Base-by-base conservation (phyloP, 2,888 invertebrate genomes). In the Drosophila subsilvestris region DNA sequence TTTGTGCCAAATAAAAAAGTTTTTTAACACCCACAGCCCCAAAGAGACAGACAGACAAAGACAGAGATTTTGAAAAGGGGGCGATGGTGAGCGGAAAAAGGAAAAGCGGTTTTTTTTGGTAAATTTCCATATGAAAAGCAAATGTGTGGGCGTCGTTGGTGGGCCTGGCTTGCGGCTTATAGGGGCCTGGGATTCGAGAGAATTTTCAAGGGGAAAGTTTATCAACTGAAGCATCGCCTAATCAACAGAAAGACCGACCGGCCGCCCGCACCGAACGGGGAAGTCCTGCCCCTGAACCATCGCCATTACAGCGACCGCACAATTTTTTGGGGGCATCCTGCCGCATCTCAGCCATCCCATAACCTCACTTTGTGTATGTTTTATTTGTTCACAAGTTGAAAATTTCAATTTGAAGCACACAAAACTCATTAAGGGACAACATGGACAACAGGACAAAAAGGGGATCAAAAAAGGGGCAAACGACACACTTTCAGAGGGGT, bases 211-310 rank as follows among this genome's bases (percentile, higher is more conserved):
- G 51, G 51, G 67, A 56, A 82, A 82, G 85, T 85, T 85, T 83
- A 85, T 83, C 83, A 80, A 80, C 73, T 80, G 76, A 82, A 83
- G 82, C 83, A 83, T 77, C 78, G 86, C 78, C 86, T 83, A 86
- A 83, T 83, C 83, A 86, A 83, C 86, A 83, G 69, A 80, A 78
- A 72, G 37, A 14, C 12, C 63, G n/a, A n/a, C n/a, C n/a, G n/a
- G n/a, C 80, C 79, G 60, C 71, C 78, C 80, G 71, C 80, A 80
- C 29, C 27, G 29, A 3, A 9, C 10, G 29, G 12, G 29, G 3
- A 10, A 78, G 75, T 78, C 76, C 12, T 12, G 10, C 12, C 54
- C 49, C 43, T 37, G 49, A 25, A 54, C n/a, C 22, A 22, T 3
- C 49, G 42, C 66, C 55, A 54, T 44, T 66, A 58, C 37, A 83